Conservation (phyloP, 2,797 vertebrate species). For the Remorina albescens region DNA sequence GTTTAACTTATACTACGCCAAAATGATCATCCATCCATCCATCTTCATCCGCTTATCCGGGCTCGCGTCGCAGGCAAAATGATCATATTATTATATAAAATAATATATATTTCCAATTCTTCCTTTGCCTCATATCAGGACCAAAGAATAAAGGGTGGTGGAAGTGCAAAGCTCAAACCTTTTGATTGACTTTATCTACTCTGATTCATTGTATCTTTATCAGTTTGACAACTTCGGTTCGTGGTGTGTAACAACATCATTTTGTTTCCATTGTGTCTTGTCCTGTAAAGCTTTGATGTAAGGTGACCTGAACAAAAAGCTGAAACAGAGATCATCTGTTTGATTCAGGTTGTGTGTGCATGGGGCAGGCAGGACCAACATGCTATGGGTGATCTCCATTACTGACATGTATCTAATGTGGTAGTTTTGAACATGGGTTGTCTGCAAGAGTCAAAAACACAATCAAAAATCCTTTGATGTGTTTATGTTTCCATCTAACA, state of each 20-base stretch:
- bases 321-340: conserved; percentile 4
- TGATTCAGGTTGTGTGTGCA: conserved; percentile 25
- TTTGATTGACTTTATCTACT: neutral
- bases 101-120: too few relatives aligned
- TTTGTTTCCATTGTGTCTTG: neutral
- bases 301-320: conserved; percentile 15
- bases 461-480: conserved; percentile 17
- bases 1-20: neutral
- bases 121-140: neutral
- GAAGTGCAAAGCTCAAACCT: neutral
- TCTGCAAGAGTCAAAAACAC: conserved; percentile 1
- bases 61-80: too few relatives aligned
- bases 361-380: conserved; percentile 16
- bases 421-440: neutral
- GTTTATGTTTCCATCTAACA: conserved; percentile 24
- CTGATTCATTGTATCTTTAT: neutral
- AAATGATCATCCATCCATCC: too few relatives aligned
- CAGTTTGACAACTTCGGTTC: neutral
- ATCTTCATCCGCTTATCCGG: too few relatives aligned
- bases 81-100: too few relatives aligned
- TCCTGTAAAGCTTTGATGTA: neutral
- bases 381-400: conserved; percentile 28
- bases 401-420: neutral
- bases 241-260: neutral
- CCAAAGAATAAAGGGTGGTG: neutral